Conservation (phyloP, 2,113 vertebrate species). For the Petromus typicus region DNA sequence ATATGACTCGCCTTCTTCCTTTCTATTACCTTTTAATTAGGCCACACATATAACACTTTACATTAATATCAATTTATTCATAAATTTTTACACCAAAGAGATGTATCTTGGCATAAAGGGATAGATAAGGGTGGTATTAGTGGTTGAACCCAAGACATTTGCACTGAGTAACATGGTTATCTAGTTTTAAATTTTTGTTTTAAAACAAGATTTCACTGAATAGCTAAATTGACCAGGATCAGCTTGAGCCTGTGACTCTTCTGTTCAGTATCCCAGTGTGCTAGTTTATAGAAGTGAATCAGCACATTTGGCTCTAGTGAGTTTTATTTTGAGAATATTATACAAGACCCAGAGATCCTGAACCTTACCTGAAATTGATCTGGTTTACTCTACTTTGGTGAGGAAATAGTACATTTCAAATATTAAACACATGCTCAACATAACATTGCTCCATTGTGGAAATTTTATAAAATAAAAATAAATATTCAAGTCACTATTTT, state of each 20-base stretch:
- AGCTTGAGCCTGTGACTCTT: neutral
- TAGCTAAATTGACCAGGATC: neutral
- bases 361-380: neutral
- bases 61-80: neutral
- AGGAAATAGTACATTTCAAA: neutral
- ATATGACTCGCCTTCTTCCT: rapidly evolving
- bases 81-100: neutral
- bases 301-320: neutral
- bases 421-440: neutral
- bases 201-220: neutral
- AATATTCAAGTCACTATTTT: neutral
- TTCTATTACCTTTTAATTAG: neutral
- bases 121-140: neutral
- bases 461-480: neutral
- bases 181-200: neutral
- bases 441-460: neutral
- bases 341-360: neutral
- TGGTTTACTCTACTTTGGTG: neutral
- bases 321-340: neutral
- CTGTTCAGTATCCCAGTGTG: neutral
- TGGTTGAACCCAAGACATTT: neutral
- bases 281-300: neutral
- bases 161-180: neutral
- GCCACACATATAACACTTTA: neutral
- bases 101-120: neutral